Evolutionary conservation across 1,140 invertebrate species (phyloP), one percentile per base, ranked within the genome.

Genomic region (Micrasema longulum): DNA sequence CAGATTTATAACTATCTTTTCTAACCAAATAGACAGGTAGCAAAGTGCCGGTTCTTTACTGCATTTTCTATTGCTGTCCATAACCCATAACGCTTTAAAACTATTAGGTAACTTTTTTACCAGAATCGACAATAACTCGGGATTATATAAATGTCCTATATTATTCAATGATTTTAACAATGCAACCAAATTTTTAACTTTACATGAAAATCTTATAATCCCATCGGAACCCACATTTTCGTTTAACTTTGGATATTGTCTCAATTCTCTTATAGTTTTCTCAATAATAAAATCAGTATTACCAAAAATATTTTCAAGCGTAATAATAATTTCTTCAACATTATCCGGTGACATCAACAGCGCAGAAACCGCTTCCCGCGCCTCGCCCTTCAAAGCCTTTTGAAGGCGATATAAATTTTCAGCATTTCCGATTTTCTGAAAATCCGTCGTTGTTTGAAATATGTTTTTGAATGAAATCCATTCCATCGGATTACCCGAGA

Each of bases 391-490:
- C 14, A 47, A 47, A n/a, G 43, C 0, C n/a, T 47, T 47, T 47
- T 47, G 4, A 10, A 47, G 14, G n/a, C 43, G 10, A 43, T 43
- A 43, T 11, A 43, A 43, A 43, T 43, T 43, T 43, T 43, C 41
- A 11, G 3, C 11, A 16, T 43, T 11, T 4, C 3, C 2, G 2
- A 31, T 31, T 31, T 31, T 31, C 7, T 31, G 26, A 2, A 31
- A 31, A 31, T 7, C 7, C 7, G 26, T 31, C 3, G 26, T 31
- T 31, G 2, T 2, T 4, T 31, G 7, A 31, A 31, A 47, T 6
- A 47, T 47, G 14, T n/a, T 16, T 47, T 47, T 47, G n/a, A n/a
- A 47, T 5, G 43, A 5, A 14, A 47, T 47, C 43, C 43, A 47
- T 16, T 47, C 43, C 1, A 9, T 47, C 0, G 43, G 43, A 14